Evolutionary conservation across 2,888 invertebrate genomes (phyloP), one percentile per base, ranked within the genome.

Genomic region (Tinea trinotella): DNA sequence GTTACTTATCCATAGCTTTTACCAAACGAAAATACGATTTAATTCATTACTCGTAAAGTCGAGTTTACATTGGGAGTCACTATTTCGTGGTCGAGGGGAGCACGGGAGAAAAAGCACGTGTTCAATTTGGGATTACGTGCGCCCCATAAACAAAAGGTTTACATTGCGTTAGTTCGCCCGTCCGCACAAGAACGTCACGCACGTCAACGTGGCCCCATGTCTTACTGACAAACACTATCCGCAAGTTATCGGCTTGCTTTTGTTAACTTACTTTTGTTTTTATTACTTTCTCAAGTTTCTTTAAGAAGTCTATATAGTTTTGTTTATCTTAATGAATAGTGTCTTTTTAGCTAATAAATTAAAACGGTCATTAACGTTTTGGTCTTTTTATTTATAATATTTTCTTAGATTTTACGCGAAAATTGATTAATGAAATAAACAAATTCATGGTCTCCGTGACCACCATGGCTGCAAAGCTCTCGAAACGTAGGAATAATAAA

Each of bases 61-160:
- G 50, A 58, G 57, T 66, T 68, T 65, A 12, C 30, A 19, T 57
- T 60, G 58, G 17, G 3, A 36, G 17, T 9, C 9, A 48, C 13
- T 40, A 17, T 19, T 18, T 52, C 52, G 57, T 56, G 55, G 63
- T 68, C 64, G 67, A 62, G 66, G 64, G 64, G 63, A 71, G 67
- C 74, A 66, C 78, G 82, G 72, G 84, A 81, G 82, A 84, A 80
- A 83, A 83, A 79, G 74, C 83, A 83, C 83, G 83, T 83, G 84
- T 84, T 81, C 78, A 78, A 76, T 81, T 78, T 75, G 76, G 80
- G 83, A 84, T 85, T 84, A 84, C 82, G 79, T 68, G 70, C 73
- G 71, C 74, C 72, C 74, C 67, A 70, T 78, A 80, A 83, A 83
- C 81, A 81, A 82, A 72, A 80, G 78, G 77, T 76, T 76, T 75